phyloP scores from a whole-genome alignment of 2,888 invertebrate species.

The Lasioglossum pauxillum region DNA sequence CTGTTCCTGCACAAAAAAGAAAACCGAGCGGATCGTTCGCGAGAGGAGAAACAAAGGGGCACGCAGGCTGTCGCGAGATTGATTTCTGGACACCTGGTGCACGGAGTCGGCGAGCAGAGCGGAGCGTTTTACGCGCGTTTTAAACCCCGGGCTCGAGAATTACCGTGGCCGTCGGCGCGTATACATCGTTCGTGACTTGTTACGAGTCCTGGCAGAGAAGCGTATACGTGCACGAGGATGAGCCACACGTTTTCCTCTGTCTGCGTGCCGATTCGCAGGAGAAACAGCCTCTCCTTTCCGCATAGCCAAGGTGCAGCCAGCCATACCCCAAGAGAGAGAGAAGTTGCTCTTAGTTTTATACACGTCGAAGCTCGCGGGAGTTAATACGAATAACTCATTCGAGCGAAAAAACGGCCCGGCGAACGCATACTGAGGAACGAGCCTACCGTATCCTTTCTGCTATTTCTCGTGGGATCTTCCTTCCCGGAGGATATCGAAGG shows the following conservation, averaged over 20 bases:
- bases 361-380: constrained; percentile 74
- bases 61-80: constrained; percentile 42
- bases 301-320: constrained; percentile 84
- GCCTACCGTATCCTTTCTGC: constrained; percentile 73
- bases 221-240: constrained; percentile 44
- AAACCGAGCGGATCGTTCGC: constrained; percentile 7
- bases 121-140: constrained; percentile 70
- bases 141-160: constrained; percentile 59
- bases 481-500: constrained; percentile 5
- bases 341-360: constrained; percentile 68
- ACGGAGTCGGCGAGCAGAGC: constrained; percentile 14
- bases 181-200: constrained; percentile 63
- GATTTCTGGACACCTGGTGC: constrained; percentile 73
- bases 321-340: constrained; percentile 73
- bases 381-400: constrained; percentile 80
- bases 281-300: constrained; percentile 83
- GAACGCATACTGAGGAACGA: constrained; percentile 74
- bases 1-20: neutral
- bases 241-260: constrained; percentile 41
- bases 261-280: constrained; percentile 61
- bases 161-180: constrained; percentile 65
- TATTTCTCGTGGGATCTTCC: constrained; percentile 36
- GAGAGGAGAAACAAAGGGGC: constrained; percentile 48
- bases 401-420: constrained; percentile 64
- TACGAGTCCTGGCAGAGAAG: constrained; percentile 31